These are phyloP conservation scores for Orestias chungarensis DNA, from an alignment of 2,797 vertebrate species.

Conservation along the genomic window DNA sequence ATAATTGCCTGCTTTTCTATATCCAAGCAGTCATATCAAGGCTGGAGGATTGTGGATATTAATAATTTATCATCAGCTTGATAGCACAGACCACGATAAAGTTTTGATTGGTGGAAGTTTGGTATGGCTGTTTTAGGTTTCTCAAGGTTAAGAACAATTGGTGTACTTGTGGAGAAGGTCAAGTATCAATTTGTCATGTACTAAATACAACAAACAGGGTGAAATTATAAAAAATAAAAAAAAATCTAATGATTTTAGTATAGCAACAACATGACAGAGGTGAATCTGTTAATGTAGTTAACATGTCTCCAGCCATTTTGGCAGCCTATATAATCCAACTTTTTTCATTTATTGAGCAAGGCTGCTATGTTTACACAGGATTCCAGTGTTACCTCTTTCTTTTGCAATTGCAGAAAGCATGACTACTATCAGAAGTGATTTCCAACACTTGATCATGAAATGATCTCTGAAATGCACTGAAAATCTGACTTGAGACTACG, in stretches of 20 bases:
- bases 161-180: conserved; percentile 69
- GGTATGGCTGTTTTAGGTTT: conserved; percentile 65
- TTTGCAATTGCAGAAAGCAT: not conserved
- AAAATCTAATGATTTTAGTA: conserved; percentile 4
- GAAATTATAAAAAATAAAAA: no score
- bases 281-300: not conserved
- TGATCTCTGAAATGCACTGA: conserved; percentile 36
- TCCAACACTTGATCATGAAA: conserved; percentile 33
- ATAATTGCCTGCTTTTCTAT: conserved; percentile 82
- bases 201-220: conserved; percentile 14
- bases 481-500: conserved; percentile 48
- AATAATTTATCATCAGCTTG: conserved; percentile 84
- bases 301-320: not conserved
- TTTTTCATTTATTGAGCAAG: not conserved
- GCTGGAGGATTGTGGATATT: conserved; percentile 80
- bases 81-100: conserved; percentile 73
- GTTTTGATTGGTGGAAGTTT: conserved; percentile 74
- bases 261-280: not conserved
- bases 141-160: conserved; percentile 47
- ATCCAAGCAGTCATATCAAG: conserved; percentile 79
- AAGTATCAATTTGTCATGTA: conserved; percentile 35
- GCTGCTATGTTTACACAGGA: not conserved
- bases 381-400: conserved; percentile 19
- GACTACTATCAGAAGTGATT: conserved; percentile 14
- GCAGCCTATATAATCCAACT: not conserved